phyloP scores from a whole-genome alignment of 2,888 invertebrate species.

The Troides aeacus region DNA sequence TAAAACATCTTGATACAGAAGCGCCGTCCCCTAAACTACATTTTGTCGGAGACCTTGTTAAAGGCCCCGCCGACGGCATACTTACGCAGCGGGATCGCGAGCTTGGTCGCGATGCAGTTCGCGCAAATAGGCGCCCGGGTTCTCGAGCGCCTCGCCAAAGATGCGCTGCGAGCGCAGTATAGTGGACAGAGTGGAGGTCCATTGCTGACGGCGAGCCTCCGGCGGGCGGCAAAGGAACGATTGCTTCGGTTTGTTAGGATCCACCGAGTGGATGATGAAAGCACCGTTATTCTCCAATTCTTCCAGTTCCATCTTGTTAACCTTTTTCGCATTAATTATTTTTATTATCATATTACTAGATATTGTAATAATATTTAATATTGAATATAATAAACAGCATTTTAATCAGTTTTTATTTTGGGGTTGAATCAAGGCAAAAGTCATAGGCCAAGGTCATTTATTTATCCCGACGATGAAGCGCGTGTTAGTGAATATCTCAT shows the following conservation, averaged over 20 bases:
- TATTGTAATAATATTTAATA: background rate
- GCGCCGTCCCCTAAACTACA: background rate
- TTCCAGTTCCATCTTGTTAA: conserved; percentile 95
- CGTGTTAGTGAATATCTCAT: no score
- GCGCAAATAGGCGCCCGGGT: conserved; percentile 85
- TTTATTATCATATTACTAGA: background rate
- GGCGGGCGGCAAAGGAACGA: conserved; percentile 90
- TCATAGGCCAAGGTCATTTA: no score
- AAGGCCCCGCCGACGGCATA: conserved; percentile 35
- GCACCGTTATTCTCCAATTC: conserved; percentile 71
- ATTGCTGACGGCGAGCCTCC: conserved; percentile 87
- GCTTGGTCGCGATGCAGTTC: conserved; percentile 57
- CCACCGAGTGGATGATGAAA: conserved; percentile 84
- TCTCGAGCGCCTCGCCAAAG: conserved; percentile 96
- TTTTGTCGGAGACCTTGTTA: background rate
- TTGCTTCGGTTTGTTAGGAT: conserved; percentile 86
- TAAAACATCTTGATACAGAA: background rate
- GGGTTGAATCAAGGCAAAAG: no score
- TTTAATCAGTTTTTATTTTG: no score
- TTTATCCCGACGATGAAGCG: no score
- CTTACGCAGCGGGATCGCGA: conserved; percentile 64
- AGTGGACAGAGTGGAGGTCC: conserved; percentile 90
- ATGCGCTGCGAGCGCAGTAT: conserved; percentile 96
- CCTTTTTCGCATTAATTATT: conserved; percentile 76
- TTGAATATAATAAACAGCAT: no score